These are phyloP conservation scores for Cyprinodon brontotheroides DNA, from an alignment of 2,113 vertebrate species.

Conservation along the genomic window DNA sequence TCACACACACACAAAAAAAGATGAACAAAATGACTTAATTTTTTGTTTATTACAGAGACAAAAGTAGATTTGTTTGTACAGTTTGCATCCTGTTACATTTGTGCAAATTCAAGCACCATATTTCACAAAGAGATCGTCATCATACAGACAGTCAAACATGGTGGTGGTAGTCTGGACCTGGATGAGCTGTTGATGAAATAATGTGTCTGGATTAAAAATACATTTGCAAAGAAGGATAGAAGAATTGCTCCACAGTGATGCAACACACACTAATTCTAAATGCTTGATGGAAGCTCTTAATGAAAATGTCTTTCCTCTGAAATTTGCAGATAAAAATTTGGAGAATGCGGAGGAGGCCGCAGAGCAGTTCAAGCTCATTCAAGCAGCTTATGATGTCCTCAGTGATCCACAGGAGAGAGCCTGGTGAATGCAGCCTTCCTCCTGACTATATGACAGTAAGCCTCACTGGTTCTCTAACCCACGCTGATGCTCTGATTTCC, in stretches of 20 bases:
- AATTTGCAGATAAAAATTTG: conserved; percentile 90
- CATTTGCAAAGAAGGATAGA: background rate
- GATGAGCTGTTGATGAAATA: background rate
- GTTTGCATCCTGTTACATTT: too few relatives aligned
- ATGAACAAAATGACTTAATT: too few relatives aligned
- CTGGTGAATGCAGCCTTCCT: conserved; percentile 78
- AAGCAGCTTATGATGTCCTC: conserved; percentile 95
- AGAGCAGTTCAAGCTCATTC: conserved; percentile 94
- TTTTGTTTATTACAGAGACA: too few relatives aligned
- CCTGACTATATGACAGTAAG: background rate
- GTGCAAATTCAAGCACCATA: too few relatives aligned
- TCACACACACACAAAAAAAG: too few relatives aligned
- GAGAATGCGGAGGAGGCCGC: conserved; percentile 90
- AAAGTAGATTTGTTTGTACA: too few relatives aligned
- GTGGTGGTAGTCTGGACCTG: too few relatives aligned
- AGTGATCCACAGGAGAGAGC: conserved; percentile 96
- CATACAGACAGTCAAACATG: too few relatives aligned
- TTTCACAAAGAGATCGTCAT: too few relatives aligned
- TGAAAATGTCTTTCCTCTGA: background rate
- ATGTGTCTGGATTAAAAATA: background rate
- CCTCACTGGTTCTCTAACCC: background rate
- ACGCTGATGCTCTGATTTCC: background rate
- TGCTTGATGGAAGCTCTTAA: too few relatives aligned
- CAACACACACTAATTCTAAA: background rate
- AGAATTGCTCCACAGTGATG: background rate